Evolutionary conservation across 2,888 invertebrate genomes (phyloP).

Genomic region (Synanthedon andrenaeformis): DNA sequence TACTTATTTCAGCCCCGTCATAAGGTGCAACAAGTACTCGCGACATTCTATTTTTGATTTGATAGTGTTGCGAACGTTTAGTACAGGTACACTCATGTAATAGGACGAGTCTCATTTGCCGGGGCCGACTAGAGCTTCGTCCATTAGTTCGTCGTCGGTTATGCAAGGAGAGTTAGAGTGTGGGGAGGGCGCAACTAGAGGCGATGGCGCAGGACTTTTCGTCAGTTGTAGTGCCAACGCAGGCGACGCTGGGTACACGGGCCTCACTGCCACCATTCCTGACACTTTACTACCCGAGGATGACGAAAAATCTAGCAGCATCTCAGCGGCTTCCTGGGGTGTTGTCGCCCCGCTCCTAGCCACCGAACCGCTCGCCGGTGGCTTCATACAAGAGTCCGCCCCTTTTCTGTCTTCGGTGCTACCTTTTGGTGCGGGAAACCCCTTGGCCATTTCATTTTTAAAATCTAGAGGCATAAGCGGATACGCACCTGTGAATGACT

Average conservation of each 20-base stretch:
- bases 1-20: no score
- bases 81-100: slow-evolving; percentile 1
- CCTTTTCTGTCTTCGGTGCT: slow-evolving; percentile 58
- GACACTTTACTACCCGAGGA: slow-evolving; percentile 69
- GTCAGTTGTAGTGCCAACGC: slow-evolving; percentile 81
- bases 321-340: slow-evolving; percentile 74
- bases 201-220: slow-evolving; percentile 81
- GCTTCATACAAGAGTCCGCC: slow-evolving; percentile 60
- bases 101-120: slow-evolving; percentile 70
- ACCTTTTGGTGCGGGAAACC: slow-evolving; percentile 57
- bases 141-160: slow-evolving; percentile 92
- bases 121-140: slow-evolving; percentile 84
- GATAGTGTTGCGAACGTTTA: neutral
- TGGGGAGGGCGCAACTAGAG: slow-evolving; percentile 75
- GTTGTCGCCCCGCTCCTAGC: slow-evolving; percentile 58
- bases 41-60: no score
- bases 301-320: slow-evolving; percentile 75
- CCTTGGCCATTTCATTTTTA: slow-evolving; percentile 59
- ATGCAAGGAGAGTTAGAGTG: slow-evolving; percentile 82
- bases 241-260: slow-evolving; percentile 73
- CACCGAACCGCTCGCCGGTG: slow-evolving; percentile 51
- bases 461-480: slow-evolving; percentile 56
- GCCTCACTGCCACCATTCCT: slow-evolving; percentile 66
- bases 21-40: no score
- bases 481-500: slow-evolving; percentile 36